A percentile compares a stretch with the other conserved stretches of the same genome.
Conservation (phyloP, 2,797 vertebrate genomes). For the Decapterus maruadsi region DNA sequence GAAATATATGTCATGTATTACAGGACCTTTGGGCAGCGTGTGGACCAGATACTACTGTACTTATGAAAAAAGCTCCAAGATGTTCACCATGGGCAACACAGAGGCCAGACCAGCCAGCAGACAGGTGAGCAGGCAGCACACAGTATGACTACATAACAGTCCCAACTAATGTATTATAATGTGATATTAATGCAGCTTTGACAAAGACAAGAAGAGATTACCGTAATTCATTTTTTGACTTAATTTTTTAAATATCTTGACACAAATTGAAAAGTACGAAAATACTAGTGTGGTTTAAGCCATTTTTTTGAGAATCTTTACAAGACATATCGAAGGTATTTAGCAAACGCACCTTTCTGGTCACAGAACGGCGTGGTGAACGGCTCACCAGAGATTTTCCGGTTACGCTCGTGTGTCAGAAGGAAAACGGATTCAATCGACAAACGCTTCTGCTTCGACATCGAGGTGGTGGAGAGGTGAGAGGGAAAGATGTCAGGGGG, state of each 20-base stretch:
- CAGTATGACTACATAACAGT: background rate
- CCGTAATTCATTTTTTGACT: background rate
- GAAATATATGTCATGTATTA: slow-evolving; percentile 9
- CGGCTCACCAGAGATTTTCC: slow-evolving; percentile 92
- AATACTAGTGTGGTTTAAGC: background rate
- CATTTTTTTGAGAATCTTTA: background rate
- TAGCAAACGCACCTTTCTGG: slow-evolving; percentile 46
- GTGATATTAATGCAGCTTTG: background rate
- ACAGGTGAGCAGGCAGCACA: slow-evolving; percentile 85
- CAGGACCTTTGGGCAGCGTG: slow-evolving; percentile 95
- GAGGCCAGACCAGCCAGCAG: slow-evolving; percentile 93
- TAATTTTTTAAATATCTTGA: background rate
- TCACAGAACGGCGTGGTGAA: slow-evolving; percentile 92
- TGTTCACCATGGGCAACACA: slow-evolving; percentile 95
- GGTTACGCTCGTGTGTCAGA: slow-evolving; percentile 95
- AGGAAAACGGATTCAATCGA: slow-evolving; percentile 98
- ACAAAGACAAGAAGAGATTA: background rate
- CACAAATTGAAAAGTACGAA: background rate
- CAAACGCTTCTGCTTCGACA: slow-evolving; percentile 99
- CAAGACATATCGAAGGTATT: background rate
- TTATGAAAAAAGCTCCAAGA: slow-evolving; percentile 95
- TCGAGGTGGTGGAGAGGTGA: slow-evolving; percentile 98
- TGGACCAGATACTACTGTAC: slow-evolving; percentile 98
- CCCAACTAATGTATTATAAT: background rate
- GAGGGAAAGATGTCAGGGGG: slow-evolving; percentile 32